Evolutionary conservation across 1,140 invertebrate species (phyloP).

Genomic region (Ceratina calcarata): DNA sequence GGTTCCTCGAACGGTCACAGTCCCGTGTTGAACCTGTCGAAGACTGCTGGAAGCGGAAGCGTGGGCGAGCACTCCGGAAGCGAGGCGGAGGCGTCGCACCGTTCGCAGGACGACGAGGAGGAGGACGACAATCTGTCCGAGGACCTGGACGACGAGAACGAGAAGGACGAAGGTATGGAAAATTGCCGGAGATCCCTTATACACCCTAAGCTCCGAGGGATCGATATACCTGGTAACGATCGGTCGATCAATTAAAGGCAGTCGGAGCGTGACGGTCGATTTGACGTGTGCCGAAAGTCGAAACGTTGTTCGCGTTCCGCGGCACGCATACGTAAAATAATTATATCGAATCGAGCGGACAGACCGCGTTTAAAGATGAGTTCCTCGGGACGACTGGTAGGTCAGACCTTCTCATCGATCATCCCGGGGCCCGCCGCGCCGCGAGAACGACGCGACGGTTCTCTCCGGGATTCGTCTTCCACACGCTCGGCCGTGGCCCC

Average conservation of each 20-base stretch:
- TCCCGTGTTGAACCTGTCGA: constrained; percentile 94
- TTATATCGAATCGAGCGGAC: constrained; percentile 77
- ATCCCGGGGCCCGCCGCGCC: constrained; percentile 67
- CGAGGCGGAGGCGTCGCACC: constrained; percentile 83
- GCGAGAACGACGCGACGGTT: constrained; percentile 67
- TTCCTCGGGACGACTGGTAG: constrained; percentile 69
- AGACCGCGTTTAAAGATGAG: constrained; percentile 75
- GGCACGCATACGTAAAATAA: constrained; percentile 75
- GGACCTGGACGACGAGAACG: constrained; percentile 90
- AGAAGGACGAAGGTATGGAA: constrained; percentile 89
- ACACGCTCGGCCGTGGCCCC: constrained; percentile 46
- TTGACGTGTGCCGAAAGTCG: constrained; percentile 59
- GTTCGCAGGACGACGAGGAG: constrained; percentile 86
- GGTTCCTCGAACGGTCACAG: constrained; percentile 93
- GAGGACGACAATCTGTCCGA: constrained; percentile 88
- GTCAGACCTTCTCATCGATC: constrained; percentile 78
- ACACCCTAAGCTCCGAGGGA: not conserved
- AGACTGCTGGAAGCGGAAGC: constrained; percentile 87
- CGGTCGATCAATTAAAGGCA: constrained; percentile 56
- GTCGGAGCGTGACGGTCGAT: constrained; percentile 43
- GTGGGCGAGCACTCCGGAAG: constrained; percentile 84
- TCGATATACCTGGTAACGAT: constrained; percentile 36
- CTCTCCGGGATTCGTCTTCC: constrained; percentile 69
- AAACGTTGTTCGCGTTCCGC: constrained; percentile 51
- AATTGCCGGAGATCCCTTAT: not conserved